A percentile compares a stretch with the other conserved stretches of the same genome.
These are phyloP conservation scores for Petrophora chlorosata DNA, from an alignment of 2,888 invertebrate genomes.

Conservation along the genomic window DNA sequence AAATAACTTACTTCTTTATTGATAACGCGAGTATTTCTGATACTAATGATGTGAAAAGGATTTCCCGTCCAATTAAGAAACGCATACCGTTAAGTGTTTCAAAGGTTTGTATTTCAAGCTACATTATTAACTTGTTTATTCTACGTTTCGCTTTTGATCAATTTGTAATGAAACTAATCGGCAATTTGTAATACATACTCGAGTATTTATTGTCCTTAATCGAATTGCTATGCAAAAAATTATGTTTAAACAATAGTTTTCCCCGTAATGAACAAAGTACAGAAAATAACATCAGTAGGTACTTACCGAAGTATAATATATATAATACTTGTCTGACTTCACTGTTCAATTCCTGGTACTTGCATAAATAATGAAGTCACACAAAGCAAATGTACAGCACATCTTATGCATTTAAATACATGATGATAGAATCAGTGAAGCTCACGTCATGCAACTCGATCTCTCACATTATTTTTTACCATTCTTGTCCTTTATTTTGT, in stretches of 20 bases:
- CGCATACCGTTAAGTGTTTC: not conserved
- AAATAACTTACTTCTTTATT: constrained; percentile 1
- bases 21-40: constrained; percentile 11
- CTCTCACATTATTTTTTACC: too few relatives aligned
- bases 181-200: not conserved
- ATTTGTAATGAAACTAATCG: not conserved
- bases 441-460: too few relatives aligned
- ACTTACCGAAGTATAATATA: not conserved
- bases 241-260: not conserved
- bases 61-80: constrained; percentile 5
- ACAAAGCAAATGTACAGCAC: too few relatives aligned
- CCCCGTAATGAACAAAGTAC: not conserved
- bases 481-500: too few relatives aligned
- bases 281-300: not conserved
- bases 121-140: not conserved
- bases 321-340: too few relatives aligned
- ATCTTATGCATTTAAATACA: too few relatives aligned
- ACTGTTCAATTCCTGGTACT: too few relatives aligned
- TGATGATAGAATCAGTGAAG: too few relatives aligned
- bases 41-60: constrained; percentile 6
- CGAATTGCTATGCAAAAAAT: too few relatives aligned
- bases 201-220: too few relatives aligned
- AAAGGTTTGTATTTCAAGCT: not conserved
- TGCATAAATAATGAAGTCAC: too few relatives aligned
- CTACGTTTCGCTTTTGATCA: not conserved